phyloP scores from a whole-genome alignment of 2,113 vertebrate genomes.

The Pleuronectes platessa region DNA sequence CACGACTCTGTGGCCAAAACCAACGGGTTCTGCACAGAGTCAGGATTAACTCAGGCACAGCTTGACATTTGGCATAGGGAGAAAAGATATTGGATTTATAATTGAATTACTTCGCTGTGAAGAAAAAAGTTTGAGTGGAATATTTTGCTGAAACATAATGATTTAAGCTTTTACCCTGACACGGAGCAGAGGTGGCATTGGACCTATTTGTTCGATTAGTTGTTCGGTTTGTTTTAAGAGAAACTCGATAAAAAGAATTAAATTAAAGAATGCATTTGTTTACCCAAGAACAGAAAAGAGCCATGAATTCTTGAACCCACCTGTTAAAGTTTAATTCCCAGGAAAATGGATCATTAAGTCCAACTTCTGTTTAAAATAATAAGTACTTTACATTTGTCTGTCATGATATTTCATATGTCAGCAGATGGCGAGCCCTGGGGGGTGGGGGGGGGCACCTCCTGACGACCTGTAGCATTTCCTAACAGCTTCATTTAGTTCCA shows the following conservation, averaged over 20 bases:
- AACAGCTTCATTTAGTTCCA: constrained; percentile 76
- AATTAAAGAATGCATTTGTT: not conserved
- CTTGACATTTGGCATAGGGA: constrained; percentile 76
- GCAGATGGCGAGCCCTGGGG: constrained; percentile 39
- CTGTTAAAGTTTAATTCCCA: constrained; percentile 18
- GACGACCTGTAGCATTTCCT: constrained; percentile 66
- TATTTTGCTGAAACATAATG: constrained; percentile 61
- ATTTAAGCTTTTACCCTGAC: constrained; percentile 9
- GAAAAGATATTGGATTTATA: constrained; percentile 79
- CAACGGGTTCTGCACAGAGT: constrained; percentile 73
- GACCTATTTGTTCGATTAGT: not conserved
- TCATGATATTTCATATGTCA: constrained; percentile 34
- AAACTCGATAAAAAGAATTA: not conserved
- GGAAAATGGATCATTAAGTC: constrained; percentile 7
- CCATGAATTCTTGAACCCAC: not conserved
- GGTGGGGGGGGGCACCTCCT: constrained; percentile 35
- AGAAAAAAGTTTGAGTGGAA: constrained; percentile 56
- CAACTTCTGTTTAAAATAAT: constrained; percentile 25
- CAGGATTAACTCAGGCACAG: constrained; percentile 73
- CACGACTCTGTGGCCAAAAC: constrained; percentile 67
- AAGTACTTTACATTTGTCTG: constrained; percentile 3
- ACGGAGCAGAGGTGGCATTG: not conserved
- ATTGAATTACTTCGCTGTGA: constrained; percentile 73
- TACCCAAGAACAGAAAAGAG: not conserved
- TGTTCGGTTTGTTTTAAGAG: not conserved